Percentiles rank a stretch among this genome's conserved stretches.
These are phyloP conservation scores for Meiosimyza platycephala DNA, from an alignment of 2,888 invertebrate species.

Conservation along the genomic window DNA sequence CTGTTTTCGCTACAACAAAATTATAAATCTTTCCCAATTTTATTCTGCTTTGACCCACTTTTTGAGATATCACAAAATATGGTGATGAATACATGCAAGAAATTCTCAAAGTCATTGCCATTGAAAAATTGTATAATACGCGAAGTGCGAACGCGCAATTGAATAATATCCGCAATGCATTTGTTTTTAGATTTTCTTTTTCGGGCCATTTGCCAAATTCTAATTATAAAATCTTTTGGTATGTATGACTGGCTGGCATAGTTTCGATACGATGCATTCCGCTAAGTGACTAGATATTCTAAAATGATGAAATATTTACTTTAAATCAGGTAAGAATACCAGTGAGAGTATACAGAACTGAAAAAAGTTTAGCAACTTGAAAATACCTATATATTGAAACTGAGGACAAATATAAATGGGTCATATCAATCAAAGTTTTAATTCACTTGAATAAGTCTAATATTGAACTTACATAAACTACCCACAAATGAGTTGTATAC, in stretches of 20 bases:
- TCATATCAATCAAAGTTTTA: too few species aligned
- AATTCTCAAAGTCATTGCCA: constrained; percentile 28
- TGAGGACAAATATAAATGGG: too few species aligned
- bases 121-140: constrained; percentile 29
- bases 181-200: neutral
- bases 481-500: too few species aligned
- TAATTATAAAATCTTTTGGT: neutral
- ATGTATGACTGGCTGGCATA: neutral
- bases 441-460: too few species aligned
- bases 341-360: neutral
- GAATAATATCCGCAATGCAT: constrained; percentile 33
- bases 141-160: constrained; percentile 4
- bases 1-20: too few species aligned
- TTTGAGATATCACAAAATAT: too few species aligned
- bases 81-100: too few species aligned
- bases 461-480: too few species aligned
- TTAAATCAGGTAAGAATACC: neutral
- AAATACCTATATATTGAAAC: too few species aligned
- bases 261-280: neutral
- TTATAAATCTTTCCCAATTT: too few species aligned
- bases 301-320: constrained; percentile 20
- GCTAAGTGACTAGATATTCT: neutral
- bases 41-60: too few species aligned
- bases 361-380: neutral
- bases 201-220: neutral